Conservation (phyloP, 1,140 invertebrate species). For the Yoshiicerus persimilis region DNA sequence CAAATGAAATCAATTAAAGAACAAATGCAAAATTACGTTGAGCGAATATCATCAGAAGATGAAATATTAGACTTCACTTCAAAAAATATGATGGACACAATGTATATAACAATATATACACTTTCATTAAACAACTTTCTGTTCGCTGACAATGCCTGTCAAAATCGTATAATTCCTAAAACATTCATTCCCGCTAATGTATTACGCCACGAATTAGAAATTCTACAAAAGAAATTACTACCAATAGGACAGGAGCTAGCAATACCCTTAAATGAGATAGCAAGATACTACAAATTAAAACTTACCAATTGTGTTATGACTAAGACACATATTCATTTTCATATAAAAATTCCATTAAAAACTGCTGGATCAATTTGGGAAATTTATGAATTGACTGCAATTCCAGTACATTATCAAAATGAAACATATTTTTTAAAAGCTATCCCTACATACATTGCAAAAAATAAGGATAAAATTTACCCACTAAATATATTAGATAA, state of each 20-base stretch:
- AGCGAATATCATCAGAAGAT: too few relatives aligned
- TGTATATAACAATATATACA: too few relatives aligned
- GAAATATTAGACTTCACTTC: too few relatives aligned
- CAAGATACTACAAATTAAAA: background rate
- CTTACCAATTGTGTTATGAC: background rate
- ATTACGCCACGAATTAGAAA: background rate
- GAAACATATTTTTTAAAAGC: background rate
- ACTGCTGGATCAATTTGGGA: background rate
- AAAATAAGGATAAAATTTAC: background rate
- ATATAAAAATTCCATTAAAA: background rate
- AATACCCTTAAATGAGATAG: background rate
- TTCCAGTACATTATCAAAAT: background rate
- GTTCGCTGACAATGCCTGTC: too few relatives aligned
- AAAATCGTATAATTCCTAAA: too few relatives aligned
- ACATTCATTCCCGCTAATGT: too few relatives aligned
- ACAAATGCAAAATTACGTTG: too few relatives aligned
- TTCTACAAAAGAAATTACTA: background rate
- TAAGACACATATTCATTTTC: background rate
- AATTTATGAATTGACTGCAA: background rate
- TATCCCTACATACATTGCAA: background rate
- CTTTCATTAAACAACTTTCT: too few relatives aligned
- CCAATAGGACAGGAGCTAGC: background rate
- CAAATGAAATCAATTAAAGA: too few relatives aligned
- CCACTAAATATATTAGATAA: background rate
- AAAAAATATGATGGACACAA: too few relatives aligned